A percentile compares a stretch with the other conserved stretches of the same genome.
These are phyloP conservation scores for Martes martes DNA, from an alignment of 2,113 vertebrate species.

Conservation along the genomic window DNA sequence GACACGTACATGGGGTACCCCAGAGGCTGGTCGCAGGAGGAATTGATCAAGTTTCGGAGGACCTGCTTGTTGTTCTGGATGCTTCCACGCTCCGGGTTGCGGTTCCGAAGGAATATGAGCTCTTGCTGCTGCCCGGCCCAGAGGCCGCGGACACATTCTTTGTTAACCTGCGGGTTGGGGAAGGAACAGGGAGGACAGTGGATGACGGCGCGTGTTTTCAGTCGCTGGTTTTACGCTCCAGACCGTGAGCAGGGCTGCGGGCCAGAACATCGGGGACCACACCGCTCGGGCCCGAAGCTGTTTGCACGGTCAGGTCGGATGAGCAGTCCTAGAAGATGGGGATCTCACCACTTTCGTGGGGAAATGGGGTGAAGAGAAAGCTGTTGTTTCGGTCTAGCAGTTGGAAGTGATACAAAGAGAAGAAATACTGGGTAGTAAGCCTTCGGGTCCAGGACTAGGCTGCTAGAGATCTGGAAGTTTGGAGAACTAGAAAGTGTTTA, in stretches of 20 bases:
- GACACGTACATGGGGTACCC: constrained; percentile 99
- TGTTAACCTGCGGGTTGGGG: constrained; percentile 90
- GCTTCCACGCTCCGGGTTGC: constrained; percentile 96
- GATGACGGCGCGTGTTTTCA: accelerated
- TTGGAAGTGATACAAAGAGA: neutral
- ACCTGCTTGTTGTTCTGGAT: constrained; percentile 99
- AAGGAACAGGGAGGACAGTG: accelerated
- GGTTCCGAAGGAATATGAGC: constrained; percentile 95
- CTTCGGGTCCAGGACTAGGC: accelerated
- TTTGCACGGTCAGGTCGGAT: neutral
- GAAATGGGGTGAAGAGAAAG: neutral
- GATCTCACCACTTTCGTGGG: too few species aligned
- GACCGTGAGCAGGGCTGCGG: accelerated
- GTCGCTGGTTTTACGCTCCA: accelerated
- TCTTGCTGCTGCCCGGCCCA: constrained; percentile 99
- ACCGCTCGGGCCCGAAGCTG: neutral
- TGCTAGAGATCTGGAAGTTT: neutral
- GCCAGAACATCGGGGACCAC: accelerated
- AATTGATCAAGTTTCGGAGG: constrained; percentile 96
- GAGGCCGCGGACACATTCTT: constrained; percentile 95
- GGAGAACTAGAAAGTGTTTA: neutral
- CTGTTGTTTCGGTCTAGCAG: neutral
- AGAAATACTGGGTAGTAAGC: neutral
- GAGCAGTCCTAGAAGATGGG: neutral
- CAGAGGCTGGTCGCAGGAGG: constrained; percentile 97